Conservation (phyloP, 2,888 invertebrate genomes). For the Calameuta idolon region DNA sequence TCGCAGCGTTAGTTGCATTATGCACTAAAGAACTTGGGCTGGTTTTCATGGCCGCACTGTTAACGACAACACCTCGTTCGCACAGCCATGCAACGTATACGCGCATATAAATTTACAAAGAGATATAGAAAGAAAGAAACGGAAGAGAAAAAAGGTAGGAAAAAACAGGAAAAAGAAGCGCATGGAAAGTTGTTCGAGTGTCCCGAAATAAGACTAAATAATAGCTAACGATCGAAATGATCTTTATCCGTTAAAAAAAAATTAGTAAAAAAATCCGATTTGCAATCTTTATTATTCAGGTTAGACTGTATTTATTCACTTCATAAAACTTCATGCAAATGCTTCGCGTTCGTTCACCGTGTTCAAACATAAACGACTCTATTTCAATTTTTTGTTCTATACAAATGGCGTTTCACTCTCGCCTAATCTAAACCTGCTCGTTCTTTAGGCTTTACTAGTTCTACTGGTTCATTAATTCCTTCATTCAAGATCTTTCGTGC, state of each 20-base stretch:
- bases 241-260: neutral
- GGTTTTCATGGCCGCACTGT: slow-evolving; percentile 1
- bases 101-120: slow-evolving; percentile 26
- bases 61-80: slow-evolving; percentile 42
- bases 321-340: neutral
- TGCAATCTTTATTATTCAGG: neutral
- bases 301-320: neutral
- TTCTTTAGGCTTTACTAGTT: neutral
- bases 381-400: neutral
- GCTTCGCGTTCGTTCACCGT: neutral
- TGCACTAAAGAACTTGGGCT: neutral
- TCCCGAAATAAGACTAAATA: neutral
- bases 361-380: neutral
- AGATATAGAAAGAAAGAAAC: slow-evolving; percentile 28
- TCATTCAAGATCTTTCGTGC: neutral
- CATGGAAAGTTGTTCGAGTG: neutral
- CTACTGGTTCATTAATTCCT: neutral
- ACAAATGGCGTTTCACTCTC: neutral
- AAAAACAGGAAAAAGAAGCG: slow-evolving; percentile 14
- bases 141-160: slow-evolving; percentile 12
- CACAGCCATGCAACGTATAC: slow-evolving; percentile 34
- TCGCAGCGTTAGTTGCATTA: neutral
- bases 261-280: neutral
- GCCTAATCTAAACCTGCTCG: neutral
- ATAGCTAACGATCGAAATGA: neutral